These are phyloP conservation scores for Rhagium mordax DNA, from an alignment of 2,888 invertebrate genomes.

Conservation along the genomic window DNA sequence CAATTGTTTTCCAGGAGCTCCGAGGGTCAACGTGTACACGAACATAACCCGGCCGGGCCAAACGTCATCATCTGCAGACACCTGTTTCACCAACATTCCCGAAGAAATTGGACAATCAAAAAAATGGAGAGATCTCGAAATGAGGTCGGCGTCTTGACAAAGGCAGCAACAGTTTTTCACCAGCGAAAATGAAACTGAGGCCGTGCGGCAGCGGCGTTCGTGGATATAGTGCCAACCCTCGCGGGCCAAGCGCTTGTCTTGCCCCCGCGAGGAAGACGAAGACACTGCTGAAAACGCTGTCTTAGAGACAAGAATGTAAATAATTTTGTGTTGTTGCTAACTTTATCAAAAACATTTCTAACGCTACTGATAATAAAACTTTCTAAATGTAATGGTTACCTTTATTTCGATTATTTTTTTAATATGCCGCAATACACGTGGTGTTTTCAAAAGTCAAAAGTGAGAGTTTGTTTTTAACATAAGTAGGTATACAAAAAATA, in stretches of 20 bases:
- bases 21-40: slow-evolving; percentile 36
- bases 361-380: background rate
- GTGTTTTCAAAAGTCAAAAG: too few relatives aligned
- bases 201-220: slow-evolving; percentile 57
- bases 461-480: too few relatives aligned
- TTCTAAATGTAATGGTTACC: background rate
- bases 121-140: slow-evolving; percentile 45
- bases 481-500: too few relatives aligned
- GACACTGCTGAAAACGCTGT: slow-evolving; percentile 32
- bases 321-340: background rate
- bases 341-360: background rate
- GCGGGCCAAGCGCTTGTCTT: slow-evolving; percentile 57
- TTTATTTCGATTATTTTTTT: background rate
- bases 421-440: too few relatives aligned
- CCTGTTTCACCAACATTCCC: slow-evolving; percentile 59
- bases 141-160: slow-evolving; percentile 61
- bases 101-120: slow-evolving; percentile 53
- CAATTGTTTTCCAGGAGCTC: slow-evolving; percentile 12
- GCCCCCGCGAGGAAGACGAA: slow-evolving; percentile 56
- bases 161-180: slow-evolving; percentile 27
- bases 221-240: slow-evolving; percentile 64
- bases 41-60: slow-evolving; percentile 44
- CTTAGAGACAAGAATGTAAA: slow-evolving; percentile 45
- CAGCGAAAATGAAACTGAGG: slow-evolving; percentile 6
- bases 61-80: slow-evolving; percentile 58